Evolutionary conservation across 2,888 invertebrate species (phyloP), one percentile per base, ranked within the genome.

Genomic region (Ornithoptera alexandrae): DNA sequence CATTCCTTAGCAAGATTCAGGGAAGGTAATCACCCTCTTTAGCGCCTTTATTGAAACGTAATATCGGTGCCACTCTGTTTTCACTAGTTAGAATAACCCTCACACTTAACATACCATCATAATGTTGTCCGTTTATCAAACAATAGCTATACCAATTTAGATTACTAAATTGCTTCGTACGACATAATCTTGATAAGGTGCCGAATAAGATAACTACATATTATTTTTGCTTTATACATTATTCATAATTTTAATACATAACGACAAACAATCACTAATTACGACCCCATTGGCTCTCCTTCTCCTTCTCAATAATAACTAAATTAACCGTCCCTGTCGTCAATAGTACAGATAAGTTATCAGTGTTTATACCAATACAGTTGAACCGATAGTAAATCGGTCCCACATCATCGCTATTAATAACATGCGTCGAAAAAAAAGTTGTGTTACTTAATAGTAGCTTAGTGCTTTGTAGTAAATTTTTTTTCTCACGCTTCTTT

Each of bases 271-370:
- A 64, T 39, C 67, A 57, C n/a, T 64, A 30, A 60, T 30, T 30
- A 12, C 17, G 20, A 59, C 63, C 6, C 1, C 46, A 67, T 17
- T 15, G 2, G 30, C 22, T 30, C 42, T 71, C 70, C 61, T 64
- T 68, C 50, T 71, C 65, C 4, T 46, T 62, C 22, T n/a, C 36
- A 24, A 39, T 20, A 5, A 2, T 56, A 56, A 7, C 46, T 30
- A 18, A 60, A 56, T 57, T 22, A 46, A 20, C 67, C 61, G 46
- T 71, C 67, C 67, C 57, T 24, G n/a, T 71, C 61, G 36, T 56
- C 24, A n/a, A 58, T 22, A 15, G 42, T 58, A 17, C 39, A 67
- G 70, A 71, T 71, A 71, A 67, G 61, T 24, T 71, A 71, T 71
- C 70, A 56, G 39, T 65, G 57, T 68, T 67, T 62, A 57, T 30